phyloP scores from a whole-genome alignment of 2,888 invertebrate species.

The Rutpela maculata region DNA sequence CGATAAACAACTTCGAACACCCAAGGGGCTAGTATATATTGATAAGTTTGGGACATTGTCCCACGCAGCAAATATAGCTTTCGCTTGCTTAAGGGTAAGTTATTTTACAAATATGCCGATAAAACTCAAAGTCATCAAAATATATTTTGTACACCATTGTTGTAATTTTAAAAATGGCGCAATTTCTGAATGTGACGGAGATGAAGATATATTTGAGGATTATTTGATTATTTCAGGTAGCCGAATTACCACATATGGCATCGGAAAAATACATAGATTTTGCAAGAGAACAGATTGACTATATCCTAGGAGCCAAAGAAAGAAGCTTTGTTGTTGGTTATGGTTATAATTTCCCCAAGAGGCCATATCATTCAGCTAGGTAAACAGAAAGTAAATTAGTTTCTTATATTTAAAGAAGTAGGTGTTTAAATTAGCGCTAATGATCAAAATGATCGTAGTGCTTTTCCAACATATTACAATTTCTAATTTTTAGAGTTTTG shows the following conservation, averaged over 20 bases:
- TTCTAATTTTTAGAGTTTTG: neutral
- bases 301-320: conserved; percentile 76
- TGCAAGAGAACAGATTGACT: conserved; percentile 76
- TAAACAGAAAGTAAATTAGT: conserved; percentile 49
- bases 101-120: neutral
- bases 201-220: neutral
- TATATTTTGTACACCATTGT: conserved; percentile 19
- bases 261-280: conserved; percentile 73
- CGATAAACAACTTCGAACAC: conserved; percentile 73
- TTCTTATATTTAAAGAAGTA: no score
- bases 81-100: conserved; percentile 75
- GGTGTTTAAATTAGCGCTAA: no score
- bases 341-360: conserved; percentile 75
- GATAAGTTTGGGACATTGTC: conserved; percentile 76
- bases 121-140: no score
- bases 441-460: no score
- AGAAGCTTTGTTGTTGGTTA: conserved; percentile 77
- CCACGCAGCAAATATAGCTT: conserved; percentile 77
- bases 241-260: conserved; percentile 67
- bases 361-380: conserved; percentile 77
- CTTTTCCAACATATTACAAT: neutral
- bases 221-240: conserved; percentile 65
- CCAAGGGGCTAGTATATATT: conserved; percentile 76
- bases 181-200: no score
- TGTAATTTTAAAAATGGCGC: neutral